Conservation (phyloP, 2,888 invertebrate species). For the Muscina levida region DNA sequence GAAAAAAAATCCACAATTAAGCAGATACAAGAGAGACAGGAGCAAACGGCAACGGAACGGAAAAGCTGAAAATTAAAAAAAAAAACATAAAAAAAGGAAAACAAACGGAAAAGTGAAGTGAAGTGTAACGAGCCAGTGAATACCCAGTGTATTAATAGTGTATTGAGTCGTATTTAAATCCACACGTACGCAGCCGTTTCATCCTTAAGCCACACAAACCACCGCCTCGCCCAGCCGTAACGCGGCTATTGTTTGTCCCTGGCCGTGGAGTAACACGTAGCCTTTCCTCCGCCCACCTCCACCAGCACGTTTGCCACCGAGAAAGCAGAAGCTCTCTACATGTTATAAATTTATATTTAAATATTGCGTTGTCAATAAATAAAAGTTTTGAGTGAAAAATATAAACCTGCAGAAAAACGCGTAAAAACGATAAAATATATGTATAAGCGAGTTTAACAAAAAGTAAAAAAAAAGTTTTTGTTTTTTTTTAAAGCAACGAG, state of each 20-base stretch:
- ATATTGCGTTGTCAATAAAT: slow-evolving; percentile 27
- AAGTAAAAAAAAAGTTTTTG: slow-evolving; percentile 22
- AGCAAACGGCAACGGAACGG: slow-evolving; percentile 4
- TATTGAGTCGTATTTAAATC: slow-evolving; percentile 54
- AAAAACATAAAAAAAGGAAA: too few species aligned
- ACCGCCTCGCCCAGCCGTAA: background rate
- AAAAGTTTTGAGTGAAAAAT: slow-evolving; percentile 23
- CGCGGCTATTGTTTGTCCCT: background rate
- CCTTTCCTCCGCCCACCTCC: background rate
- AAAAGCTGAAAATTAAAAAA: too few species aligned
- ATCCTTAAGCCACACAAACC: background rate
- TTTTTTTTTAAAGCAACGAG: too few species aligned
- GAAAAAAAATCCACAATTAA: slow-evolving; percentile 23
- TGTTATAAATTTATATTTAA: slow-evolving; percentile 31
- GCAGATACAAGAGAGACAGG: slow-evolving; percentile 7
- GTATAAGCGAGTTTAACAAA: background rate
- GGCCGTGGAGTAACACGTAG: background rate
- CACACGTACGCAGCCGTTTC: slow-evolving; percentile 26
- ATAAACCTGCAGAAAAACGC: background rate
- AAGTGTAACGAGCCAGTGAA: slow-evolving; percentile 56
- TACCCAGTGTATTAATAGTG: slow-evolving; percentile 35
- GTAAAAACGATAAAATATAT: slow-evolving; percentile 6
- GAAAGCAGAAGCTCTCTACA: background rate
- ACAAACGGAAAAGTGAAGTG: slow-evolving; percentile 39
- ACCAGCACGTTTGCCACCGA: too few species aligned